A percentile compares a stretch with the other conserved stretches of the same genome.
These are phyloP conservation scores for Hydrochoerus hydrochaeris DNA, from an alignment of 2,113 vertebrate genomes.

Conservation along the genomic window DNA sequence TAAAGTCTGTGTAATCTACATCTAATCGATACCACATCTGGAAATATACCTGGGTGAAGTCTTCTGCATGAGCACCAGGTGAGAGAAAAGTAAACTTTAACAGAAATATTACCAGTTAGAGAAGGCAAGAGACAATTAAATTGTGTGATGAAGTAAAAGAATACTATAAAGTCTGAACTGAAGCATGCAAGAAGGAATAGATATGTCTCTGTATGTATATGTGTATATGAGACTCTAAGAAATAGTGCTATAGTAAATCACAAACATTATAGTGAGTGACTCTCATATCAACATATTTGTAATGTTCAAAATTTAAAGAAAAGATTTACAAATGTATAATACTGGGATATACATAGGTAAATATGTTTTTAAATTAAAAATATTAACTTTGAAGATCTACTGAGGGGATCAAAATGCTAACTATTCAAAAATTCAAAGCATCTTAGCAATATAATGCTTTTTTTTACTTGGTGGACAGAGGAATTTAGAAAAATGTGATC, in stretches of 20 bases:
- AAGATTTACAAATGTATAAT: background rate
- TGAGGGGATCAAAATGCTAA: background rate
- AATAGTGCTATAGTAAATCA: background rate
- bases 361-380: background rate
- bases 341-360: background rate
- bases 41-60: background rate
- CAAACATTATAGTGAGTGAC: background rate
- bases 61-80: rapidly evolving
- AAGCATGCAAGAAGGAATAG: background rate
- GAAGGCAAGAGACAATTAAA: too few relatives aligned
- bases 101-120: background rate
- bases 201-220: too few relatives aligned
- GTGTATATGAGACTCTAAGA: background rate
- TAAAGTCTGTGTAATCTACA: background rate
- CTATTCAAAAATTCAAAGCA: background rate
- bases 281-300: background rate
- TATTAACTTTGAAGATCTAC: background rate
- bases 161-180: background rate
- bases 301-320: background rate
- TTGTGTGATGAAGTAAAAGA: background rate
- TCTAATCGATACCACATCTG: background rate
- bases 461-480: background rate
- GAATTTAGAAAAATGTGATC: background rate
- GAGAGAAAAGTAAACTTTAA: background rate
- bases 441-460: background rate